Conservation (phyloP, 2,888 invertebrate species). For the Gibbula magus region DNA sequence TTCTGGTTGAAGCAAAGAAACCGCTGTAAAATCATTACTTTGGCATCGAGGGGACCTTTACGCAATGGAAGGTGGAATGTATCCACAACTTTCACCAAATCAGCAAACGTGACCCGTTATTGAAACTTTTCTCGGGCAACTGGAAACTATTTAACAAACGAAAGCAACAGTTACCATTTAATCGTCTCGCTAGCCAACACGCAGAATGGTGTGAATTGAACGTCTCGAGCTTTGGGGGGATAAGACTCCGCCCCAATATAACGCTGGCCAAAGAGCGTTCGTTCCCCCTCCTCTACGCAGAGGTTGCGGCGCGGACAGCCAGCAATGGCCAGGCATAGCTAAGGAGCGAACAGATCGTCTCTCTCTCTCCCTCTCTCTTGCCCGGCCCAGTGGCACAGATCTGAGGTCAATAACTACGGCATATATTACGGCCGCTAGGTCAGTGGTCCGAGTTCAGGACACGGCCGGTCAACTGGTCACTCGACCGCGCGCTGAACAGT, state of each 20-base stretch:
- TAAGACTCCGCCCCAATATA: background rate
- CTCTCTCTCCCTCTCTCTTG: background rate
- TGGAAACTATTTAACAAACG: slow-evolving; percentile 16
- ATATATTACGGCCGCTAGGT: slow-evolving; percentile 25
- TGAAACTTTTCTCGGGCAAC: slow-evolving; percentile 12
- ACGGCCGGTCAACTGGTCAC: slow-evolving; percentile 18
- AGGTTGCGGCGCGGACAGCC: background rate
- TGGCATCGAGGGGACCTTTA: background rate
- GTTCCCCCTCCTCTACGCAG: too few species aligned
- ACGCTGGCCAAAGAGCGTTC: too few species aligned
- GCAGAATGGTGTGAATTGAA: background rate
- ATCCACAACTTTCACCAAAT: background rate
- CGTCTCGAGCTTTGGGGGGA: background rate
- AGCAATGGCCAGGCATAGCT: background rate
- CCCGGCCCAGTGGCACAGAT: slow-evolving; percentile 16
- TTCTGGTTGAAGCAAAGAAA: too few species aligned
- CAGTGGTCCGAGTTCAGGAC: slow-evolving; percentile 26
- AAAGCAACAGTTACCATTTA: slow-evolving; percentile 20
- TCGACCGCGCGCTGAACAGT: background rate
- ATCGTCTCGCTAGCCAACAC: slow-evolving; percentile 14
- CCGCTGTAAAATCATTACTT: background rate
- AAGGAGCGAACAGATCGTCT: background rate
- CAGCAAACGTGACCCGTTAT: slow-evolving; percentile 5
- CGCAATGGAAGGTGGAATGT: background rate
- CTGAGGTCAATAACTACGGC: slow-evolving; percentile 18